Evolutionary conservation across 2,797 vertebrate species (phyloP).

Genomic region (Oryzias sinensis): DNA sequence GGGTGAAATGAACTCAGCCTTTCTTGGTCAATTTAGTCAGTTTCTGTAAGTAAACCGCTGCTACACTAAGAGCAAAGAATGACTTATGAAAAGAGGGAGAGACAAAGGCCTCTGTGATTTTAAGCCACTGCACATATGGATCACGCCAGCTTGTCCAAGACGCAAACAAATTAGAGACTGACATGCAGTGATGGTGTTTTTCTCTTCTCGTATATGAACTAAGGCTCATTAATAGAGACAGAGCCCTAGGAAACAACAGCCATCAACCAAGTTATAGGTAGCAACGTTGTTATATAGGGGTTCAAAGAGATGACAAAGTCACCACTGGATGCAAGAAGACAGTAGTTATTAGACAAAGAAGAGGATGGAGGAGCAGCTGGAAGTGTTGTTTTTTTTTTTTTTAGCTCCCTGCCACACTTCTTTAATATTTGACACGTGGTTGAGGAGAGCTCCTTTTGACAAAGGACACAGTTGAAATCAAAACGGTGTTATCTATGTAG

Average conservation of each 20-base stretch:
- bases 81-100: slow-evolving; percentile 45
- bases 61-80: slow-evolving; percentile 24
- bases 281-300: slow-evolving; percentile 60
- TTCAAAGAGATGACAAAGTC: slow-evolving; percentile 46
- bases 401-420: slow-evolving; percentile 52
- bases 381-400: slow-evolving; percentile 27
- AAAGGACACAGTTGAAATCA: slow-evolving; percentile 71
- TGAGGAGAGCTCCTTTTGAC: slow-evolving; percentile 70
- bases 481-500: slow-evolving; percentile 59
- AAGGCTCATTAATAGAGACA: slow-evolving; percentile 56
- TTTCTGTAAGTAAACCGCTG: slow-evolving; percentile 35
- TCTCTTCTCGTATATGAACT: slow-evolving; percentile 46
- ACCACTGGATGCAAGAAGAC: slow-evolving; percentile 17
- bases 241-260: slow-evolving; percentile 49
- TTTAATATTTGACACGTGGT: slow-evolving; percentile 56
- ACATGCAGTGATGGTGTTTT: slow-evolving; percentile 47
- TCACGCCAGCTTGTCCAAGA: slow-evolving; percentile 58
- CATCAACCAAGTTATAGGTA: slow-evolving; percentile 49
- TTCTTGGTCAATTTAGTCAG: slow-evolving; percentile 54
- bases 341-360: slow-evolving; percentile 39
- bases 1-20: slow-evolving; percentile 59
- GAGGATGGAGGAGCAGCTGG: slow-evolving; percentile 60
- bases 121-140: slow-evolving; percentile 54
- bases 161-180: slow-evolving; percentile 56
- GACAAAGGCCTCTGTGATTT: slow-evolving; percentile 60